Evolutionary conservation across 1,140 invertebrate species (phyloP).

Genomic region (Goniozus legneri): DNA sequence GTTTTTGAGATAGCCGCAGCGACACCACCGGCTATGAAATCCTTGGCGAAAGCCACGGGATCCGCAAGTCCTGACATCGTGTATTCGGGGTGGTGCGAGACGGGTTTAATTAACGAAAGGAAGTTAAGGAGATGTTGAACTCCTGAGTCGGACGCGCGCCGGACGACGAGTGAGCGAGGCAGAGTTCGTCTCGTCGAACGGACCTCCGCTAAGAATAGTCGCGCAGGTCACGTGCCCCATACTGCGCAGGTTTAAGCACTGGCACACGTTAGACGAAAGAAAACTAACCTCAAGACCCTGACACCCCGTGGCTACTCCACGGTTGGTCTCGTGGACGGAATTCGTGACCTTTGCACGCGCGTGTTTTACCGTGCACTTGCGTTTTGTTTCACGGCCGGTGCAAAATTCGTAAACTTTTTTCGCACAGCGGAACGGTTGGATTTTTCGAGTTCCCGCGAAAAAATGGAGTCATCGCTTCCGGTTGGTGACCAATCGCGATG

Average conservation of each 20-base stretch:
- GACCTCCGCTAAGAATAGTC: constrained; percentile 50
- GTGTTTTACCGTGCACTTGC: not conserved
- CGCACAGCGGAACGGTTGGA: not conserved
- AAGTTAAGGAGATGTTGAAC: constrained; percentile 41
- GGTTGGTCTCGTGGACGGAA: constrained; percentile 11
- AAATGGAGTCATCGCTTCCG: too few species aligned
- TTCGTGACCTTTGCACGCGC: constrained; percentile 20
- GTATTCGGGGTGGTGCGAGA: not conserved
- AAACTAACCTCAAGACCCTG: constrained; percentile 17
- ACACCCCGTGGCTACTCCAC: constrained; percentile 16
- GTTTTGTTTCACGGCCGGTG: constrained; percentile 13
- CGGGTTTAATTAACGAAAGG: constrained; percentile 17
- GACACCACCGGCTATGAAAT: constrained; percentile 82
- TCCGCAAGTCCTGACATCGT: constrained; percentile 57
- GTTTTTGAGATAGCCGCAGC: constrained; percentile 87
- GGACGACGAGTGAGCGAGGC: constrained; percentile 54
- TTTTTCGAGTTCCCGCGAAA: not conserved
- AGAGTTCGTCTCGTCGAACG: constrained; percentile 31
- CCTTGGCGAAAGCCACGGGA: constrained; percentile 71
- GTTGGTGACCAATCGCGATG: too few species aligned
- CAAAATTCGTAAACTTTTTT: not conserved
- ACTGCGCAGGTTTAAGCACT: constrained; percentile 34
- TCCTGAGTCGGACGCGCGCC: constrained; percentile 49
- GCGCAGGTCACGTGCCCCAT: constrained; percentile 44
- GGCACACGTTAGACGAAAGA: too few species aligned